Evolutionary conservation across 2,888 invertebrate species (phyloP), one percentile per base, ranked within the genome.

Genomic region (Cylloceria caligata): DNA sequence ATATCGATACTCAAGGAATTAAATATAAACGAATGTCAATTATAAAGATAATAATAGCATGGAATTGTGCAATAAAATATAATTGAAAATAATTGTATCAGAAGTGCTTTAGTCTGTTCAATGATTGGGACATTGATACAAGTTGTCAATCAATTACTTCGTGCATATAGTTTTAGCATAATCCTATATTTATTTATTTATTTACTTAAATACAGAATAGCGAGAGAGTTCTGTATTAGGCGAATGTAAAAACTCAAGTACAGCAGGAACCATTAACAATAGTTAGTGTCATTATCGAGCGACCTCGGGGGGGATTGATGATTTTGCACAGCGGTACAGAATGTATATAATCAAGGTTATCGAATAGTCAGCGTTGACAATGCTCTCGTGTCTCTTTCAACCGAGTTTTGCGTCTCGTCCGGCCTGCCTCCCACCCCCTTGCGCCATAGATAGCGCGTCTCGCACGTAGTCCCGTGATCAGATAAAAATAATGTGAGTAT

Each of bases 401-500:
- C 24, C 1, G 65, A 45, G 27, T 24, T 11, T 27, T n/a, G n/a
- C n/a, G n/a, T 68, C 39, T 42, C 64, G 39, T 13, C 64, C 16
- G 39, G n/a, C 13, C 60, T 47, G 45, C 34, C 64, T n/a, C n/a
- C n/a, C n/a, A n/a, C n/a, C n/a, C n/a, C n/a, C n/a, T n/a, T n/a
- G n/a, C 64, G n/a, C 39, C 64, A 39, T 64, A 64, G 65, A 67
- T 67, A 16, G 55, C 75, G 75, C 65, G 30, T 47, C 49, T 49
- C 72, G 60, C 45, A 72, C 60, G 7, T 11, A 60, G 36, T 64
- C 75, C 68, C 77, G 81, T 81, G 62, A 77, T 81, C 76, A n/a
- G 72, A 81, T 72, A 68, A 76, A 72, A 76, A 81, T 77, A 71
- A 75, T 75, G 67, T 39, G 42, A 60, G 19, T 34, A 30, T 16